Evolutionary conservation across 2,888 invertebrate species (phyloP).

Genomic region (Monopis laevigella): DNA sequence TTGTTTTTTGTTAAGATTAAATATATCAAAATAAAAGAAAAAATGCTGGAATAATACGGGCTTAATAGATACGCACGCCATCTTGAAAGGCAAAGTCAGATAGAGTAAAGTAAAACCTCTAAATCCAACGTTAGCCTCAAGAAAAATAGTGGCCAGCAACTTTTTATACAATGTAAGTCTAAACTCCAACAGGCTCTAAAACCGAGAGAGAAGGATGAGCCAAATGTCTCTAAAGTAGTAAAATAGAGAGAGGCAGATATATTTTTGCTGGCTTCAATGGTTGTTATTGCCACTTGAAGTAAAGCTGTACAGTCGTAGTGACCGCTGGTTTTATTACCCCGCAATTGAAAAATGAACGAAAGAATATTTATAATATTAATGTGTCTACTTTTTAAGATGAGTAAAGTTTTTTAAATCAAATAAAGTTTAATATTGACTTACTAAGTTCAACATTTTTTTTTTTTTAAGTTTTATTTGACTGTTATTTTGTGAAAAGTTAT

Average conservation of each 20-base stretch:
- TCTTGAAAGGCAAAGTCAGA: constrained; percentile 4
- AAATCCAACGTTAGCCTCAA: constrained; percentile 12
- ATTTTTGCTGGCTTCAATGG: neutral
- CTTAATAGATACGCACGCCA: constrained; percentile 4
- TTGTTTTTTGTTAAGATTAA: too few species aligned
- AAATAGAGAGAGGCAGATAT: constrained; percentile 6
- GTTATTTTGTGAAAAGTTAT: too few species aligned
- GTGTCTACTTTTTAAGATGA: too few species aligned
- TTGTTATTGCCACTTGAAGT: constrained; percentile 5
- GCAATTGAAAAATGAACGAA: constrained; percentile 2
- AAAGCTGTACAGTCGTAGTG: neutral
- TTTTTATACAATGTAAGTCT: constrained; percentile 7
- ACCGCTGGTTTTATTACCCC: constrained; percentile 1
- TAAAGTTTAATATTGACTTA: too few species aligned
- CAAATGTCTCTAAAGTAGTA: constrained; percentile 1
- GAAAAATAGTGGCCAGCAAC: constrained; percentile 11
- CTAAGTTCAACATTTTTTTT: too few species aligned
- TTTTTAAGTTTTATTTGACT: too few species aligned
- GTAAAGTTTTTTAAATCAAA: too few species aligned
- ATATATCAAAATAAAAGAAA: too few species aligned
- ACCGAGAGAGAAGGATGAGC: constrained; percentile 5
- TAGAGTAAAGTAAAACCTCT: constrained; percentile 9
- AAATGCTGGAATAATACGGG: too few species aligned
- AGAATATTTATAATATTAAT: too few species aligned
- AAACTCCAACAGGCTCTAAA: constrained; percentile 6